Evolutionary conservation across 2,113 vertebrate species (phyloP).

Genomic region (Dipodomys ordii): DNA sequence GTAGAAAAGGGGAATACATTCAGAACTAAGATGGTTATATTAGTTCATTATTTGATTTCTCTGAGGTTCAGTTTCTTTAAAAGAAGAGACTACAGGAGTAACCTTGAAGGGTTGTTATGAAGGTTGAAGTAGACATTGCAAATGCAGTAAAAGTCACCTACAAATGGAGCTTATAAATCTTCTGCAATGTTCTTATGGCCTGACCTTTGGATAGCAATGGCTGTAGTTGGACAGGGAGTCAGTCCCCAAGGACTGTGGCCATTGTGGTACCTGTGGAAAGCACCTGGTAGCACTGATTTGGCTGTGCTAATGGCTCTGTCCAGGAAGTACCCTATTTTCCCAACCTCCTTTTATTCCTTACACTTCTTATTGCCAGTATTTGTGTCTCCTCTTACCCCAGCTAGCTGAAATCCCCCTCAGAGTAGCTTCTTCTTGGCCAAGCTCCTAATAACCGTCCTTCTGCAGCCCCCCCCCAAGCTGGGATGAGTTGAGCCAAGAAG

Average conservation of each 20-base stretch:
- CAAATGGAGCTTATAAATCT: not conserved
- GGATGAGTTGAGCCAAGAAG: not conserved
- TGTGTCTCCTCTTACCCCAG: not conserved
- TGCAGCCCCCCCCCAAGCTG: constrained; percentile 27
- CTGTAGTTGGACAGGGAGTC: not conserved
- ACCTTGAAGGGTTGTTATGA: not conserved
- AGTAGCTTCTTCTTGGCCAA: not conserved
- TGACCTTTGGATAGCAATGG: not conserved
- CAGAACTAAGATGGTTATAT: not conserved
- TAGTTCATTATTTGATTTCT: not conserved
- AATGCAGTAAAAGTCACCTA: not conserved
- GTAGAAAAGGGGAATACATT: not conserved
- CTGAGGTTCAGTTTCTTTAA: not conserved
- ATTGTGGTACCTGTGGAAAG: not conserved
- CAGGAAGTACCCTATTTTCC: not conserved
- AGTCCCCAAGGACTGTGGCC: not conserved
- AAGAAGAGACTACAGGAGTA: not conserved
- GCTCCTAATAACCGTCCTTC: not conserved
- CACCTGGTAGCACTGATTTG: not conserved
- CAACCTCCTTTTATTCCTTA: not conserved
- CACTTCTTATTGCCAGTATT: not conserved
- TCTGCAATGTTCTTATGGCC: not conserved
- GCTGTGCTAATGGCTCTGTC: not conserved
- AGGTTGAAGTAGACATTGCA: not conserved
- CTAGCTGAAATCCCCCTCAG: not conserved